A percentile compares a stretch with the other conserved stretches of the same genome.
Conservation (phyloP, 2,113 vertebrate species). For the Octodon degus region DNA sequence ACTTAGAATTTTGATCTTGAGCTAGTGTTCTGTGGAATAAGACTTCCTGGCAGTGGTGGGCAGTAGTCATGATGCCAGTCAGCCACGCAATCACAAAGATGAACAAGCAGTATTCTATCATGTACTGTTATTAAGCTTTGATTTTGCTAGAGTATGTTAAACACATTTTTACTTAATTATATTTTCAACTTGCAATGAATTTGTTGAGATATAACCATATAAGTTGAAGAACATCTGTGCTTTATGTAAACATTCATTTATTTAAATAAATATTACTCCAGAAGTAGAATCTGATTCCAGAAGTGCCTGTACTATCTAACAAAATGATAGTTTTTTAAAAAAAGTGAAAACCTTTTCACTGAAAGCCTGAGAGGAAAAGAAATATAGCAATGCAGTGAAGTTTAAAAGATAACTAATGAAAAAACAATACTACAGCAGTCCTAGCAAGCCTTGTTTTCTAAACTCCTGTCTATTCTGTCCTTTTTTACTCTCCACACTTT, state of each 20-base stretch:
- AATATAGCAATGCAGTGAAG: not conserved
- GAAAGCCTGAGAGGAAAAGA: not conserved
- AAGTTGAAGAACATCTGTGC: not conserved
- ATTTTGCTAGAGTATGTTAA: not conserved
- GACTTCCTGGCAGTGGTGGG: not conserved
- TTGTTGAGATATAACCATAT: not conserved
- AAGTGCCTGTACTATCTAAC: not conserved
- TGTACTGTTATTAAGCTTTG: not conserved
- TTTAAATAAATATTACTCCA: constrained; percentile 44
- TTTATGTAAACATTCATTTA: constrained; percentile 20
- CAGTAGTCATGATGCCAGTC: not conserved
- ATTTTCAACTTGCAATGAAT: not conserved
- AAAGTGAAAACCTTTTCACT: not conserved
- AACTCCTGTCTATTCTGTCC: not conserved
- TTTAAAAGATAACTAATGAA: not conserved
- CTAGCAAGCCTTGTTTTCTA: not conserved
- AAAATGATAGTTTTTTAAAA: constrained; percentile 25
- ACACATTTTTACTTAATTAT: not conserved
- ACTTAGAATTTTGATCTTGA: not conserved
- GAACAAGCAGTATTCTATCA: not conserved
- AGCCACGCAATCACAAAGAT: not conserved
- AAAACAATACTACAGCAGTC: not conserved
- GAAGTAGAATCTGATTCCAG: not conserved
- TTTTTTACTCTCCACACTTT: not conserved
- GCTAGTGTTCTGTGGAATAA: not conserved